A percentile compares a stretch with the other conserved stretches of the same genome.
Evolutionary conservation across 2,797 vertebrate genomes (phyloP).

Genomic region (Squalus acanthias): DNA sequence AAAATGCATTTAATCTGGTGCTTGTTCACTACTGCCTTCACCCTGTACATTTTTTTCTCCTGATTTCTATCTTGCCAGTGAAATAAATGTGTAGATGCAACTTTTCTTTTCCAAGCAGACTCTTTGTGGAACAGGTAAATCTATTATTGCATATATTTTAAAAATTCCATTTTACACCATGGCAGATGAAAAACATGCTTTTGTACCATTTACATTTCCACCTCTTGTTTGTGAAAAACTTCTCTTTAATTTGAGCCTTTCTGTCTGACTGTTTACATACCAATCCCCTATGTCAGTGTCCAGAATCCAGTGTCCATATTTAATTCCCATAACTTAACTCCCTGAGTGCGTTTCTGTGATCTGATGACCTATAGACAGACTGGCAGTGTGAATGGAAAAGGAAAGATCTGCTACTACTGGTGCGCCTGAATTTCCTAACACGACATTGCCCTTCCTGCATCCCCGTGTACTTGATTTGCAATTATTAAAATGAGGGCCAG

Average conservation of each 20-base stretch:
- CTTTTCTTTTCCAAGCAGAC: slow-evolving; percentile 4
- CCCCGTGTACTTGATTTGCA: too few relatives aligned
- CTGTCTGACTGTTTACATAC: background rate
- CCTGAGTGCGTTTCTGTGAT: background rate
- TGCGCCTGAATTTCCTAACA: too few relatives aligned
- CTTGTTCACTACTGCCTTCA: background rate
- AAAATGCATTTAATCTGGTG: background rate
- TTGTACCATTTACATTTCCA: background rate
- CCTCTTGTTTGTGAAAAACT: background rate
- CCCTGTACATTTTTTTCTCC: background rate
- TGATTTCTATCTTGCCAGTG: background rate
- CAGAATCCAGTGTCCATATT: background rate
- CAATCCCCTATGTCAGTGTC: background rate
- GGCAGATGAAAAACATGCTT: background rate
- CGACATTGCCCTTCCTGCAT: too few relatives aligned
- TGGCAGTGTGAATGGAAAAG: background rate
- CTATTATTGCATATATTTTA: background rate
- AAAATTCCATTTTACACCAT: background rate
- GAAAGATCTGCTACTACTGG: background rate
- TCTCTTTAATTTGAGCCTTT: background rate
- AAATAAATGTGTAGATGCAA: background rate
- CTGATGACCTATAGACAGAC: background rate
- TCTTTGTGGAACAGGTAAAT: background rate
- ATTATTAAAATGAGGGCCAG: too few relatives aligned
- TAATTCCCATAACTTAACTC: background rate